Evolutionary conservation across 2,888 invertebrate genomes (phyloP), one percentile per base, ranked within the genome.

Genomic region (Tinea pellionella): DNA sequence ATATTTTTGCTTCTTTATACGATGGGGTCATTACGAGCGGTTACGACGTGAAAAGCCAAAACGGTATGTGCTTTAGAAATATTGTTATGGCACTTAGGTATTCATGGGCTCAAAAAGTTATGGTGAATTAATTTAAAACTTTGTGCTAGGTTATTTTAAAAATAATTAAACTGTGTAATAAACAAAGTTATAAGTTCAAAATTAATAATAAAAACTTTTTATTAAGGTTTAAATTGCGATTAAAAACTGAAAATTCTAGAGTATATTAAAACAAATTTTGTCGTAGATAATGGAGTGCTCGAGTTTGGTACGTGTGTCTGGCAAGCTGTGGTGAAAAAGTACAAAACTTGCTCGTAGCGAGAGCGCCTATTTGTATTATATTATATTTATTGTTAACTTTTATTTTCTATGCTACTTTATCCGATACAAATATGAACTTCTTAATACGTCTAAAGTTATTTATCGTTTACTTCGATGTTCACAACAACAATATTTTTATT

Each of bases 1-100:
- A 83, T 85, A 85, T 85, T 84, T 85, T 80, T 79, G 77, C 81
- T 75, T 78, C 79, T 81, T 80, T 80, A 81, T 82, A 73, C 75
- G 77, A 79, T 75, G 75, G 72, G 78, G 81, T 81, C 80, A 81
- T 82, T 84, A 83, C 71, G 73, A 69, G 73, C 74, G 71, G 75
- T 74, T 75, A 75, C 71, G 73, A 72, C 69, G 74, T 67, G 68
- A 71, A 72, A 70, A 63, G 68, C 65, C 64, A 67, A 67, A 68
- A 66, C 67, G 68, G 68, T 73, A 69, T 70, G 69, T 66, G 68
- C 66, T 71, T 68, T 64, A 64, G 65, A 69, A 73, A 59, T 59
- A 59, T 57, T 15, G 53, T 53, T 53, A 53, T 53, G 19, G 24
- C 24, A 53, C 47, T 47, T 47, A 47, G 47, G 11, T 47, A 47